Evolutionary conservation across 1,140 invertebrate genomes (phyloP), one percentile per base, ranked within the genome.

Genomic region (Cylas formicarius): DNA sequence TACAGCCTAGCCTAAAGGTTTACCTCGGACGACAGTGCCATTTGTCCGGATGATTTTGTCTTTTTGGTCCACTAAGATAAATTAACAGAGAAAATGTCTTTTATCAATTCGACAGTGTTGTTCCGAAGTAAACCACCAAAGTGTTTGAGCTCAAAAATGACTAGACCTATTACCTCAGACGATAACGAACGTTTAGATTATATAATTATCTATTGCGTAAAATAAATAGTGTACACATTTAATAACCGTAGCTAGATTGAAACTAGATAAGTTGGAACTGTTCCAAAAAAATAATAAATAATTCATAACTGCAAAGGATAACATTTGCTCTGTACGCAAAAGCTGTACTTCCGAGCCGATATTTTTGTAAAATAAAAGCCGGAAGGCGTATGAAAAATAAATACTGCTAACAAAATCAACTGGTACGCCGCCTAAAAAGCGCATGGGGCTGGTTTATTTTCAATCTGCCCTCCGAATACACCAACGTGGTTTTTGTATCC

Each of bases 61-160:
- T 35, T 19, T 42, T 48, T 48, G 45, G 45, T 48, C 45, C 45
- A 41, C 38, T 48, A 48, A 48, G 33, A 21, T 44, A n/a, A n/a
- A 37, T 33, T 36, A 46, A 23, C 21, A 21, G 27, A 27, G 40
- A 34, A 22, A 43, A 37, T 45, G 37, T 48, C 35, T 48, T 39
- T 47, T 47, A 31, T 48, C 27, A 17, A 48, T 26, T 14, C 17
- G 28, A 21, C 26, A 17, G 40, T 32, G 16, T 41, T 17, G 38
- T 29, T 17, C 21, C 22, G 37, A 45, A 37, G 23, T 8, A 24
- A 35, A 26, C 13, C 34, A n/a, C n/a, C n/a, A n/a, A n/a, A n/a
- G n/a, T n/a, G n/a, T 48, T 40, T 48, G 37, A 48, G 38, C 45
- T 48, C n/a, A 48, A 33, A 35, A 46, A 48, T 48, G 45, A 48